These are phyloP conservation scores for Leptinotarsa undecemlineata DNA, from an alignment of 1,140 invertebrate species.

Conservation along the genomic window DNA sequence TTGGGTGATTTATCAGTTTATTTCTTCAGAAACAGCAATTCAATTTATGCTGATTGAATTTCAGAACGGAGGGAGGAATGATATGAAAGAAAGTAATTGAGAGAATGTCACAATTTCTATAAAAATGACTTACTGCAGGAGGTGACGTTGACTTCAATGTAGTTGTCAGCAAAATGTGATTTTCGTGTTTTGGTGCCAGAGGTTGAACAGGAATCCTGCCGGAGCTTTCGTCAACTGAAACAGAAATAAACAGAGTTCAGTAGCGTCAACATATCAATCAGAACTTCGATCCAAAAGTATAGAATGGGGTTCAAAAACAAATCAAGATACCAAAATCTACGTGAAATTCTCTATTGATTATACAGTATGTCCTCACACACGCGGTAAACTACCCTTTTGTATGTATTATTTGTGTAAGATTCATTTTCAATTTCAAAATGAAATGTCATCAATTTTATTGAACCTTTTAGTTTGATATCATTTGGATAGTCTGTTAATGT, in stretches of 20 bases:
- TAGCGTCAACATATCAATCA: neutral
- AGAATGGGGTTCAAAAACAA: no score
- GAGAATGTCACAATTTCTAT: neutral
- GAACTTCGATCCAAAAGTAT: neutral
- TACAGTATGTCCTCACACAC: no score
- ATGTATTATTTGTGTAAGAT: no score
- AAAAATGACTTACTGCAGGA: neutral
- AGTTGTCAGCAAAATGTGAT: slow-evolving; percentile 4
- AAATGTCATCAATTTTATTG: no score
- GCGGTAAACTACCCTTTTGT: no score
- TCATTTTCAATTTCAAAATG: no score
- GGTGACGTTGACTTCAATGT: neutral
- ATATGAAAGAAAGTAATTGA: neutral
- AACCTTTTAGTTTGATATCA: no score
- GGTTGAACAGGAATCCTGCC: slow-evolving; percentile 20
- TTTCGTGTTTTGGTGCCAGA: slow-evolving; percentile 1
- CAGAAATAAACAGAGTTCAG: neutral
- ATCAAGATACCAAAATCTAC: no score
- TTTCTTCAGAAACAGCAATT: neutral
- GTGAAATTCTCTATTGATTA: no score
- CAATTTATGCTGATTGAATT: neutral
- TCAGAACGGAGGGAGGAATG: neutral
- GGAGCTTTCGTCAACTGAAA: slow-evolving; percentile 23
- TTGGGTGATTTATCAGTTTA: neutral
- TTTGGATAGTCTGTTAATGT: no score